Base-by-base conservation (phyloP, 2,113 vertebrate genomes). In the Pachypanchax playfairii region DNA sequence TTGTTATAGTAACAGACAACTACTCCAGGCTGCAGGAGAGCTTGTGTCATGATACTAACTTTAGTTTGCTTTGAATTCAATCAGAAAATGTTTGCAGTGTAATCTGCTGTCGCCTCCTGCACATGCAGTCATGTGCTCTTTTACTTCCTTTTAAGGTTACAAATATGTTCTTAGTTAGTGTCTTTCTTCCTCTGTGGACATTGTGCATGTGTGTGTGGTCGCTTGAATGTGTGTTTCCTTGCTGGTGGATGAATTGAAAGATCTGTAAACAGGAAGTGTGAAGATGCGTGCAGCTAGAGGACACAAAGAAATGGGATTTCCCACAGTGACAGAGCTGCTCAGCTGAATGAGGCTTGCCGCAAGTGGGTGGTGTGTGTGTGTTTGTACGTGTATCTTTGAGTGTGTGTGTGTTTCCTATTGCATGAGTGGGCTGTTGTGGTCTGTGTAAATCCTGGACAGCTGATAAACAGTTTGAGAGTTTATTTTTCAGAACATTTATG, bases 221-320 rank as follows among this genome's bases (percentile, higher is more conserved):
- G 66, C 25, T 24, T 29, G 24, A 35, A n/a, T 28, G 25, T 56
- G 58, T 59, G 53, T 58, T 63, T 25, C 39, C 67, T 46, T 69
- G 57, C 22, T 36, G 1, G 22, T 22, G 49, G 56, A 46, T 29
- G 63, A 43, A 24, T 59, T 48, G 61, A 26, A 50, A 61, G 53
- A 58, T 78, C 56, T 80, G 71, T 86, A 87, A 89, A 87, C 89
- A 88, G 87, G 87, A 89, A 89, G 80, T 77, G 61, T 73, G 68
- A 70, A 76, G 70, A 88, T 81, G 77, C 72, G 36, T 65, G 66
- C 63, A 83, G 54, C 63, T 41, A 69, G 72, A 66, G 64, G 80
- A 80, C 55, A 73, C 64, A 64, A 65, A 82, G 76, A 75, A 51
- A 51, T 67, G 83, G 82, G 83, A 75, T 87, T 88, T 85, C 83